Percentiles rank a stretch among this genome's conserved stretches.
These are phyloP conservation scores for Dolichomitus sp. DNA, from an alignment of 2,888 invertebrate species.

Conservation along the genomic window DNA sequence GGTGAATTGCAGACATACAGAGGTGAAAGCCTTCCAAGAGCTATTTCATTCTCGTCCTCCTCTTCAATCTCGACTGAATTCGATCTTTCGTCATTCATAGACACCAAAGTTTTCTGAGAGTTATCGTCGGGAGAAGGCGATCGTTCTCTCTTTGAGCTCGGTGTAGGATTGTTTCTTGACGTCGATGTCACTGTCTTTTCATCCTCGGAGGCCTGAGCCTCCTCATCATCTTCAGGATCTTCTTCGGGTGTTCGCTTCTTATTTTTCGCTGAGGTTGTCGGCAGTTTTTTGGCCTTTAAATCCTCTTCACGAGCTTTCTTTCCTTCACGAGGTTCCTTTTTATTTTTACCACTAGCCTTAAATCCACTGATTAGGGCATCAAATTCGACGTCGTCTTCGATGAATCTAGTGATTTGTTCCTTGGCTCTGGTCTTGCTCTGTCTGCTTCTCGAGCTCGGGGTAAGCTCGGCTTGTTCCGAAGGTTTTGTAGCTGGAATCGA, in stretches of 20 bases:
- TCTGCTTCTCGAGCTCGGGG: slow-evolving; percentile 74
- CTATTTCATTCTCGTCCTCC: slow-evolving; percentile 74
- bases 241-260: slow-evolving; percentile 51
- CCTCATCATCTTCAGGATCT: slow-evolving; percentile 16
- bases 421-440: slow-evolving; percentile 83
- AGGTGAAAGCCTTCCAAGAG: slow-evolving; percentile 78
- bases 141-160: slow-evolving; percentile 69
- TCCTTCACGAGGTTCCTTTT: slow-evolving; percentile 1
- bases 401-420: slow-evolving; percentile 80
- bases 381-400: slow-evolving; percentile 76
- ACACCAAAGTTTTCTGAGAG: slow-evolving; percentile 69
- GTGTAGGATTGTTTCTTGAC: slow-evolving; percentile 41
- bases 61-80: slow-evolving; percentile 70
- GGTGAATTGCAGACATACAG: slow-evolving; percentile 78
- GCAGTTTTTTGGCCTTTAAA: slow-evolving; percentile 35
- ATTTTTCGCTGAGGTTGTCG: slow-evolving; percentile 43
- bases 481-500: slow-evolving; percentile 5
- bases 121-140: slow-evolving; percentile 71
- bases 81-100: slow-evolving; percentile 63
- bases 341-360: slow-evolving; percentile 19
- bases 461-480: slow-evolving; percentile 48
- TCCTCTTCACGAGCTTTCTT: slow-evolving; percentile 19
- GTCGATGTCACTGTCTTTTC: slow-evolving; percentile 26
- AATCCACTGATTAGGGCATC: slow-evolving; percentile 67
- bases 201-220: slow-evolving; percentile 12